These are phyloP conservation scores for Momotus momota DNA, from an alignment of 2,797 vertebrate genomes.

Conservation along the genomic window DNA sequence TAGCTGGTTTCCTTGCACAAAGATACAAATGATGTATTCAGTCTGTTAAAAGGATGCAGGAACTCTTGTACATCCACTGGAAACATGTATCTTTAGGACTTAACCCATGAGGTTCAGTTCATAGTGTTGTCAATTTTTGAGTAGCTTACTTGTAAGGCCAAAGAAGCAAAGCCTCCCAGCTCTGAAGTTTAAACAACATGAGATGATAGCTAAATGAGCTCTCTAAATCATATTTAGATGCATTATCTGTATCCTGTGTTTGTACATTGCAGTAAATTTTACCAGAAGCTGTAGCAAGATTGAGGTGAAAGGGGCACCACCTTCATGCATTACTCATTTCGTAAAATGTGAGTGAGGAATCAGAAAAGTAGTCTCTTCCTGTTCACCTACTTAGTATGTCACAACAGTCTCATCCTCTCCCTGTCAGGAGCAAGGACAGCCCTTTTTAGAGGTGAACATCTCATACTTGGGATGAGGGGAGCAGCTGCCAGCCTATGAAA, in stretches of 20 bases:
- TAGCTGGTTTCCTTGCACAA: neutral
- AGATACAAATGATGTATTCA: rapidly evolving
- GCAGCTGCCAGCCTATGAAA: neutral
- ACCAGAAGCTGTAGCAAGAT: neutral
- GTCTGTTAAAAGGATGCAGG: neutral
- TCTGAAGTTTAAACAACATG: neutral
- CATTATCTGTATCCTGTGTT: rapidly evolving
- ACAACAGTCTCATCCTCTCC: neutral
- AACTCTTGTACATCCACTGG: neutral
- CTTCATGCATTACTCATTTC: neutral
- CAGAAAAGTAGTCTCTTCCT: neutral
- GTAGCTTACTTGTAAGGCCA: neutral
- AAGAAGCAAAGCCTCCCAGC: neutral
- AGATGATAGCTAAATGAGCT: neutral
- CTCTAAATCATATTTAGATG: neutral
- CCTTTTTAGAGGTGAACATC: neutral
- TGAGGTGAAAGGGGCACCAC: neutral
- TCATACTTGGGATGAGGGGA: neutral
- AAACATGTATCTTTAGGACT: neutral
- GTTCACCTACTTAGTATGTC: neutral
- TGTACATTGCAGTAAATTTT: neutral
- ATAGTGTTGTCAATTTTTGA: neutral
- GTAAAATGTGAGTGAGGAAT: neutral
- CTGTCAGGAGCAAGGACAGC: neutral
- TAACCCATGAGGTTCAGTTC: neutral